Evolutionary conservation across 2,113 vertebrate genomes (phyloP), one percentile per base, ranked within the genome.

Genomic region (Gobiocypris rarus): DNA sequence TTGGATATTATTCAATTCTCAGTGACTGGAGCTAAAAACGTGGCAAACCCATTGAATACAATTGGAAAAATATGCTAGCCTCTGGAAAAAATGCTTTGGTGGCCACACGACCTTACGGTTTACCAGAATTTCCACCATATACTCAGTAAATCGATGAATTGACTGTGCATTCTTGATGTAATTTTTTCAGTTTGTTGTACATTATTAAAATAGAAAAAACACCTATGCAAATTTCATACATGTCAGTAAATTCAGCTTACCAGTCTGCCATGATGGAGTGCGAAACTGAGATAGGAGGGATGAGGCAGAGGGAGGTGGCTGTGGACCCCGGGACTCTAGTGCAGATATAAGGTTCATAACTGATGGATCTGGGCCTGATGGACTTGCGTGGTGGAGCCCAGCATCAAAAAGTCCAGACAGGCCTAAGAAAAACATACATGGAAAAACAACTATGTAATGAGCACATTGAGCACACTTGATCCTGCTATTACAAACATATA

Each of bases 321-420:
- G 97, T 26, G 97, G 96, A 56, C 95, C 96, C 84, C 97, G 93
- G 5, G 97, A 97, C 92, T 98, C 97, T 91, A 98, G 93, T 59
- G 97, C 97, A 0, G 97, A 97, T 88, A 98, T 98, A 90, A 98
- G 95, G 92, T 98, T 98, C 97, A 98, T 98, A 88, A 98, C 97
- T 0, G 97, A 98, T 67, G 97, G 95, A 77, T 98, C 96, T 0
- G 96, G 96, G 52, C 95, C 95, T 15, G 95, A 96, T 2, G 95
- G 96, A 90, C 96, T 95, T 13, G 96, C 95, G 41, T 96, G 96
- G 91, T 98, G 97, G 48, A 98, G 94, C 78, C 97, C 97, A 58
- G 97, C 96, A 92, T 98, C 96, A 79, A 97, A 98, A 65, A 98
- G 95, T 89, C 97, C 96, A 1, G 97, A 97, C 63, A 98, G 93